These are phyloP conservation scores for Hymenopus coronatus DNA, from an alignment of 2,888 invertebrate species.

Conservation along the genomic window DNA sequence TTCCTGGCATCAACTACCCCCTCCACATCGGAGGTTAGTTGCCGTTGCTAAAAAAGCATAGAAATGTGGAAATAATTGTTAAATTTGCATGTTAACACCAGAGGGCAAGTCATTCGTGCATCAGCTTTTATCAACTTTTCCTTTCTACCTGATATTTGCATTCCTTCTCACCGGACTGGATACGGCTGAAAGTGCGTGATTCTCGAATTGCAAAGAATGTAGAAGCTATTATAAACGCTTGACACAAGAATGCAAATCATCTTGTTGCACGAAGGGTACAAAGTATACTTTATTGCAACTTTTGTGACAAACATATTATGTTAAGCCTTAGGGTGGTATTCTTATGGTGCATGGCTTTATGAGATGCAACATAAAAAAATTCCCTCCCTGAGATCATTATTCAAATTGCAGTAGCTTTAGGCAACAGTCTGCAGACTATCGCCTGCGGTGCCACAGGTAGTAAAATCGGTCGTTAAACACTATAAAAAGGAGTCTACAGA, in stretches of 20 bases:
- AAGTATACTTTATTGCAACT: background rate
- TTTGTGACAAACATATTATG: no score
- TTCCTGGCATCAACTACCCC: background rate
- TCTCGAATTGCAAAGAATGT: background rate
- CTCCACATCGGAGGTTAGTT: background rate
- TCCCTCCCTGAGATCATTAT: no score
- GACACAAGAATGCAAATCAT: background rate
- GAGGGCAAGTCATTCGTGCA: background rate
- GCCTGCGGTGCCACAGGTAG: no score
- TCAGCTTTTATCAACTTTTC: background rate
- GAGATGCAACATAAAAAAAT: no score
- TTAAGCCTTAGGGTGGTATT: no score
- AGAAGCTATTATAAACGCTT: background rate
- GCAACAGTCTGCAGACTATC: no score
- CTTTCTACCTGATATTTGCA: background rate
- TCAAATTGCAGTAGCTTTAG: no score
- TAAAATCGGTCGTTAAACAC: no score
- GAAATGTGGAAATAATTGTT: background rate
- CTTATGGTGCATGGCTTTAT: no score
- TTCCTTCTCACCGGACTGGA: background rate
- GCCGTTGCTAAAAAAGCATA: background rate
- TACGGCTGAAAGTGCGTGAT: background rate
- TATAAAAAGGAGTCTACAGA: no score
- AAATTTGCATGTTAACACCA: background rate
- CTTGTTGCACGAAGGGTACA: background rate